These are phyloP conservation scores for Copsychus sechellarum DNA, from an alignment of 2,113 vertebrate genomes.

Conservation along the genomic window DNA sequence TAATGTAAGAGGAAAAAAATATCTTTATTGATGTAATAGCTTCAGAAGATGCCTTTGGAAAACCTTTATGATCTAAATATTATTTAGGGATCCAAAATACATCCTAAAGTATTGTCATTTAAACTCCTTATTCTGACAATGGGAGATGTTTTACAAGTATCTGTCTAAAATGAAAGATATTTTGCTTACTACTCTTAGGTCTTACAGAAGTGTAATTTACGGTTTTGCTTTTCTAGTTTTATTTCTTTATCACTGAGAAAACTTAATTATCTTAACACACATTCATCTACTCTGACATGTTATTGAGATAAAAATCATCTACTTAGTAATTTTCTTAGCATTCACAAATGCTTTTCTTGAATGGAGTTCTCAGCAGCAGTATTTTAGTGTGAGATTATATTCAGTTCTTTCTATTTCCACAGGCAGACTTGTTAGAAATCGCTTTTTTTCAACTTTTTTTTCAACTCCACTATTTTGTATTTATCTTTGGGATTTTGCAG, in stretches of 20 bases:
- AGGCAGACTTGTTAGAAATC: background rate
- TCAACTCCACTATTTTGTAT: background rate
- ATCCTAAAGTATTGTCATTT: background rate
- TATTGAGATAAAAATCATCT: background rate
- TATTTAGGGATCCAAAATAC: background rate
- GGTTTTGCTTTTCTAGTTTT: background rate
- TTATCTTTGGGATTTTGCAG: background rate
- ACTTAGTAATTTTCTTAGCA: background rate
- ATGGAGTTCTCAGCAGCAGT: background rate
- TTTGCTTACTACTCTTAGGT: background rate
- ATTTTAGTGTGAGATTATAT: background rate
- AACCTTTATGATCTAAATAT: background rate
- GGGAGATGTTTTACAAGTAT: background rate
- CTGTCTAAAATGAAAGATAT: background rate
- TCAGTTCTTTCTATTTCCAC: background rate
- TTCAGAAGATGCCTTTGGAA: background rate
- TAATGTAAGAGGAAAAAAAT: background rate
- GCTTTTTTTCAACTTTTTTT: background rate
- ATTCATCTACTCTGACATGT: background rate
- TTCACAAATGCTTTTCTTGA: background rate
- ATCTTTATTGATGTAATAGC: background rate
- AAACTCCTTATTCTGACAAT: background rate
- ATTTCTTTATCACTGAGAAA: background rate
- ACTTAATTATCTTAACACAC: background rate
- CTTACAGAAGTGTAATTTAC: background rate